Evolutionary conservation across 2,888 invertebrate genomes (phyloP), one percentile per base, ranked within the genome.

Genomic region (Polydrusus tereticollis): DNA sequence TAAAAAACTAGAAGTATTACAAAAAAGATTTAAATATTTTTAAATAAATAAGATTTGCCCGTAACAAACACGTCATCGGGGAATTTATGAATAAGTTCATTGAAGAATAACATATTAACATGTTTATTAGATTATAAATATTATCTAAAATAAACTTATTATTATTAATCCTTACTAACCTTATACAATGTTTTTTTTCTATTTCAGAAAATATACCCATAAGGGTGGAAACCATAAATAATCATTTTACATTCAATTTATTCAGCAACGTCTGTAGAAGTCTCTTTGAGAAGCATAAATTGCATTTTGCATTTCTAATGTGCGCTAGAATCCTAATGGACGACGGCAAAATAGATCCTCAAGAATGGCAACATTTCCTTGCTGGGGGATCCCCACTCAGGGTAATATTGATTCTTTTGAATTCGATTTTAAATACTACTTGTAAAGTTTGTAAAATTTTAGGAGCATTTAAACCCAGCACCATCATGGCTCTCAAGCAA

Each of bases 231-330:
- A 92, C 90, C 67, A 89, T 97, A 68, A 94, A 93, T 59, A 91
- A 93, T 20, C 90, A 93, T 80, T 93, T 97, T 84, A 96, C 95
- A 4, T 93, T 91, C 82, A 90, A 92, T 74, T 87, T 97, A 0
- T 97, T 94, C 84, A 89, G 89, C 77, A 97, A 95, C 83, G 94
- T 97, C 7, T 96, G 96, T 80, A 90, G 96, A 58, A 95, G 96
- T 76, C 88, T 97, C 64, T 97, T 97, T 81, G 96, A 96, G 82
- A 91, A 91, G 73, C 94, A 97, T 86, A 96, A 97, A 86, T 86
- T 97, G 12, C 88, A 95, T 75, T 97, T 95, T 84, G 94, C 93
- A 6, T 92, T 95, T 80, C 87, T 94, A 21, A 82, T 94, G 26
- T 91, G 92, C 75, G 90, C 89, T 0, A 87, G 94, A 41, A 90